Evolutionary conservation across 2,113 vertebrate species (phyloP).

Genomic region (Nasalis larvatus): DNA sequence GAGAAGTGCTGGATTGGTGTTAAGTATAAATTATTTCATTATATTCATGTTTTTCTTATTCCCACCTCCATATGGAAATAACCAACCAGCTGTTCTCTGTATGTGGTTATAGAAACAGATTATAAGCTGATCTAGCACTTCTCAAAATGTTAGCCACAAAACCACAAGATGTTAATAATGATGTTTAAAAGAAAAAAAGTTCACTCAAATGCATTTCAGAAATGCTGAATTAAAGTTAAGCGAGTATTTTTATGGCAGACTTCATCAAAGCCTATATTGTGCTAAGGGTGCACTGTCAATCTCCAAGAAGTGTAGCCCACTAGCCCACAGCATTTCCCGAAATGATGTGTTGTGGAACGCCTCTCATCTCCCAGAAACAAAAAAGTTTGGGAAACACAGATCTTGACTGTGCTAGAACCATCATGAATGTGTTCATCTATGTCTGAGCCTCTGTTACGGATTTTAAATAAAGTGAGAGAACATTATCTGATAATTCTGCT

Average conservation of each 20-base stretch:
- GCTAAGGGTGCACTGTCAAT: accelerated
- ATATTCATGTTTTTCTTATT: background rate
- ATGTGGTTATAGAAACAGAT: background rate
- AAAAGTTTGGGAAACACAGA: background rate
- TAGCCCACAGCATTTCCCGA: accelerated
- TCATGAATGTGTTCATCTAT: background rate
- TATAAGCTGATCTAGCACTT: background rate
- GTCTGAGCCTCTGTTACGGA: background rate
- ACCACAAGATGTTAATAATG: background rate
- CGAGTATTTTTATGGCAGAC: background rate
- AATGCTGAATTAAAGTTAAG: background rate
- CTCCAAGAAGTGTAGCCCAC: accelerated
- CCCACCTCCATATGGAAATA: background rate
- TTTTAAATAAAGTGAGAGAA: background rate
- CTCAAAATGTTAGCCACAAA: background rate
- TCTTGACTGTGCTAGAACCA: background rate
- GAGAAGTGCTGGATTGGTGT: background rate
- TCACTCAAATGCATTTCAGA: background rate
- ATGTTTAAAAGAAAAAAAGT: background rate
- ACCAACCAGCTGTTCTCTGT: background rate
- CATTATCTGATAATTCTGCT: background rate
- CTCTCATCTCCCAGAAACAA: background rate
- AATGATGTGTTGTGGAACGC: accelerated
- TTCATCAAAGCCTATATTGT: background rate
- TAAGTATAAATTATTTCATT: background rate